Base-by-base conservation (phyloP, 1,140 invertebrate genomes). In the Episyrphus balteatus region DNA sequence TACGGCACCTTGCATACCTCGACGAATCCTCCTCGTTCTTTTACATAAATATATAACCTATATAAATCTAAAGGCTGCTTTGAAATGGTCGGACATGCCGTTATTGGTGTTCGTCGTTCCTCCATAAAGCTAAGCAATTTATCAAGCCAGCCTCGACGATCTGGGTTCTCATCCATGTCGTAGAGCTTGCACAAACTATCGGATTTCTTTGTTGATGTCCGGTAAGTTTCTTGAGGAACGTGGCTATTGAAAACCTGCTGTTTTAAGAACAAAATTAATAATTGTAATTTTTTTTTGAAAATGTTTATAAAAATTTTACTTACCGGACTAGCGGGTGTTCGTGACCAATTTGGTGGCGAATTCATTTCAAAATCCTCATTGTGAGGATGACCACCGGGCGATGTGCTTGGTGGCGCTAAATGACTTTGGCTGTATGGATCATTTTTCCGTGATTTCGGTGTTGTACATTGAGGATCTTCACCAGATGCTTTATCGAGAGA, bases 11-110 rank as follows among this genome's bases (percentile, higher is more conserved):
- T 80, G 78, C 80, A 79, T 81, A 96, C 92, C 84, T 97, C 92
- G 71, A 93, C 82, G 80, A 97, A 95, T 66, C 94, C 95, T 66
- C 92, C 92, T 64, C 90, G 82, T 62, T 97, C 92, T 75, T 92
- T 89, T 62, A 96, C 92, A 73, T 84, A 84, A 70, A 88, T 76
- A 72, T 98, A 98, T 56, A 98, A 83, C 61, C 88, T 80, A 79
- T 91, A 98, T 57, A 98, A 83, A 82, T 98, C 95, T 58, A 98
- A 80, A 60, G 92, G 91, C 75, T 95, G 92, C 79, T 98, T 98
- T 72, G 88, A 92, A 71, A 98, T 97, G 58, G 89, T 92, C 39
- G 95, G 95, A 75, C 92, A 93, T 55, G 89, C 84, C 47, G 88
- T 88, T 55, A 98, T 90, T 39, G 93, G 90, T 51, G 88, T 86